A percentile compares a stretch with the other conserved stretches of the same genome.
Evolutionary conservation across 2,797 vertebrate species (phyloP).

Genomic region (Botia kubotai): DNA sequence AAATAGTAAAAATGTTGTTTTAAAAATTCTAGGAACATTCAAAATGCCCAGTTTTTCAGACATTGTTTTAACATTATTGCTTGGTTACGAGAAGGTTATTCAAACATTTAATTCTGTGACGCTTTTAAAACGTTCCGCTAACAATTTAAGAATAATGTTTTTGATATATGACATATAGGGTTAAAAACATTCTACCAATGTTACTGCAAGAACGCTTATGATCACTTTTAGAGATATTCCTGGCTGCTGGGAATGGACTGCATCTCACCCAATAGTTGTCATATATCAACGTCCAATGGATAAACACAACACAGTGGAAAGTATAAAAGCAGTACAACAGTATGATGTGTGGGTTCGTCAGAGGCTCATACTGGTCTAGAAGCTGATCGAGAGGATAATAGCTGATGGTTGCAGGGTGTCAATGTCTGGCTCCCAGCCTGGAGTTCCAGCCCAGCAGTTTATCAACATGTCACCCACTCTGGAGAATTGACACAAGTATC

Average conservation of each 20-base stretch:
- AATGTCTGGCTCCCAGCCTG: conserved; percentile 45
- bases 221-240: too few relatives aligned
- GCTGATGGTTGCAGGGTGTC: conserved; percentile 38
- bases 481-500: conserved; percentile 57
- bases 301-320: conserved; percentile 34
- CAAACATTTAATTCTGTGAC: too few relatives aligned
- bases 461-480: conserved; percentile 60
- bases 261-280: conserved; percentile 17
- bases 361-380: conserved; percentile 10
- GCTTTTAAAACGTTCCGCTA: too few relatives aligned
- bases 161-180: too few relatives aligned
- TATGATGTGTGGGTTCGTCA: conserved; percentile 21
- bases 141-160: too few relatives aligned
- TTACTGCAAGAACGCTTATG: too few relatives aligned
- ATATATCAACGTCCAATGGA: conserved; percentile 11
- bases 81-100: too few relatives aligned
- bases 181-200: too few relatives aligned
- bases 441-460: conserved; percentile 34
- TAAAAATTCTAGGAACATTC: too few relatives aligned
- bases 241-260: not conserved
- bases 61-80: too few relatives aligned
- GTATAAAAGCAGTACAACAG: conserved; percentile 40
- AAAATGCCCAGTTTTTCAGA: too few relatives aligned
- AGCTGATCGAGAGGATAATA: conserved; percentile 44
- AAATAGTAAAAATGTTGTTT: too few relatives aligned